Percentiles rank a stretch among this genome's conserved stretches.
Evolutionary conservation across 2,797 vertebrate genomes (phyloP).

Genomic region (Microcaecilia unicolor): DNA sequence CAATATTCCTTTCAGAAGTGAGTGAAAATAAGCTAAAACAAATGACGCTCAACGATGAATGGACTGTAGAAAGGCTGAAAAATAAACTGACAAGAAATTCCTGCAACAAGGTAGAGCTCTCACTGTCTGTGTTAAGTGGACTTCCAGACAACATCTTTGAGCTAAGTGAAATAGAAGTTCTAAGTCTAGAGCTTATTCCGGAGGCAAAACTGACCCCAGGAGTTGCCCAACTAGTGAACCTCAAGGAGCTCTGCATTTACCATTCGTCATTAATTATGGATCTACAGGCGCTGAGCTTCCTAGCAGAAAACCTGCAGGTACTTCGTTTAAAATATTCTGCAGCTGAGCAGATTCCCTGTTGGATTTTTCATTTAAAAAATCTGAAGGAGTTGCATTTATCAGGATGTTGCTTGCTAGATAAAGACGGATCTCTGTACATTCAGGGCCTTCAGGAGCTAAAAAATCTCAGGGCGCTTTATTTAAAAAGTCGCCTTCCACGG

Average conservation of each 20-base stretch:
- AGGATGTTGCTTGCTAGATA: conserved; percentile 52
- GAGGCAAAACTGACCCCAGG: conserved; percentile 58
- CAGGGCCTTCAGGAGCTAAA: conserved; percentile 63
- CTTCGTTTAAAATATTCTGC: conserved; percentile 62
- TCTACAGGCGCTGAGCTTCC: conserved; percentile 52
- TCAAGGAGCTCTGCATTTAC: conserved; percentile 61
- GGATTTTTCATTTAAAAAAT: conserved; percentile 63
- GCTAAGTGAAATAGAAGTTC: conserved; percentile 62
- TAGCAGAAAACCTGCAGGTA: conserved; percentile 62
- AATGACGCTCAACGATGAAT: conserved; percentile 67
- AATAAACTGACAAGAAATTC: conserved; percentile 53
- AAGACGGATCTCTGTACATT: conserved; percentile 33
- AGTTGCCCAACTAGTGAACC: conserved; percentile 54
- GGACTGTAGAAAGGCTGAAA: conserved; percentile 65
- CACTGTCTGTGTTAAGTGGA: conserved; percentile 65
- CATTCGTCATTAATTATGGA: conserved; percentile 58
- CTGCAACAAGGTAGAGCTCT: conserved; percentile 62
- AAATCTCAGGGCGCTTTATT: conserved; percentile 52
- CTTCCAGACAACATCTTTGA: conserved; percentile 68
- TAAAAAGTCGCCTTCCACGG: conserved; percentile 60
- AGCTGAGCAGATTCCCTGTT: conserved; percentile 60
- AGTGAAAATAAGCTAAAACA: conserved; percentile 69
- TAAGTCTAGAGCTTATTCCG: conserved; percentile 63
- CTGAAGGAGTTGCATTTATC: conserved; percentile 60
- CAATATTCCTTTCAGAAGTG: conserved; percentile 66